phyloP scores from a whole-genome alignment of 1,140 invertebrate genomes.

The Thrips palmi region DNA sequence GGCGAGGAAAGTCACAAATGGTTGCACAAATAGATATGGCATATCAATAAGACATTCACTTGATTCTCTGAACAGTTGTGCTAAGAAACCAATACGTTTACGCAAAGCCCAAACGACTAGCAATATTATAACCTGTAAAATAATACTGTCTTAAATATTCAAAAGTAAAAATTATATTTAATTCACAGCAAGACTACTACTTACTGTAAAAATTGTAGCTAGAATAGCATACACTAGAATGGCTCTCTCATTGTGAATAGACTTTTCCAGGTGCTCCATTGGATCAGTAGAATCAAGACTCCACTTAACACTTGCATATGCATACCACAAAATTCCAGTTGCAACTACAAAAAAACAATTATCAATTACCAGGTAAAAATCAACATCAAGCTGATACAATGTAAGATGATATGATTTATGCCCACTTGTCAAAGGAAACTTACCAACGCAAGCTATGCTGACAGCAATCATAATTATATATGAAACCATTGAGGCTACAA shows the following conservation, averaged over 20 bases:
- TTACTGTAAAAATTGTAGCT: slow-evolving; percentile 71
- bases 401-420: background rate
- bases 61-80: slow-evolving; percentile 71
- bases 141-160: background rate
- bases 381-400: slow-evolving; percentile 1
- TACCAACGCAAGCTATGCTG: slow-evolving; percentile 49
- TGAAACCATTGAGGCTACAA: slow-evolving; percentile 61
- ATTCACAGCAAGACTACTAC: slow-evolving; percentile 19
- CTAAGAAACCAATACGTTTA: slow-evolving; percentile 58
- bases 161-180: slow-evolving; percentile 9
- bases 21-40: slow-evolving; percentile 73
- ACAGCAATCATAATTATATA: slow-evolving; percentile 72
- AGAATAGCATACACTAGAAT: slow-evolving; percentile 69
- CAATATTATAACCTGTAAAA: slow-evolving; percentile 54
- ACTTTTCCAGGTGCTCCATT: slow-evolving; percentile 46
- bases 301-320: slow-evolving; percentile 57
- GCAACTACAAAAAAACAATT: slow-evolving; percentile 29
- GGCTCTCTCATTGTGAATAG: slow-evolving; percentile 66
- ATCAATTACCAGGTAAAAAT: background rate
- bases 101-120: slow-evolving; percentile 61
- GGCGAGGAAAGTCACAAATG: slow-evolving; percentile 64
- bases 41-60: slow-evolving; percentile 65
- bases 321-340: slow-evolving; percentile 72
- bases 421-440: slow-evolving; percentile 13
- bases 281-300: slow-evolving; percentile 42